Base-by-base conservation (phyloP, 2,113 vertebrate species). In the Ictalurus punctatus region DNA sequence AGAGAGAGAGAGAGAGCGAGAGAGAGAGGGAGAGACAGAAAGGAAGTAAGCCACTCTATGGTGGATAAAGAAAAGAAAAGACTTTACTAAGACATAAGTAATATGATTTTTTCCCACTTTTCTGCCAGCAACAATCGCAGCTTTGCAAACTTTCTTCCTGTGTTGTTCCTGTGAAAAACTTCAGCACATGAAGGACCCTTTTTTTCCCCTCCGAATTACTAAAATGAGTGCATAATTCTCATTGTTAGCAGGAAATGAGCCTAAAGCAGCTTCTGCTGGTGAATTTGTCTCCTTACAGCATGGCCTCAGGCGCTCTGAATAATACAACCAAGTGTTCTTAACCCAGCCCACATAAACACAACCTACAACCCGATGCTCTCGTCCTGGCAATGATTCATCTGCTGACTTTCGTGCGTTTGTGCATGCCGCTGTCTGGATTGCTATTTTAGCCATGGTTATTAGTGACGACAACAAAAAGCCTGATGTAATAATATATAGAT, bases 221-320 rank as follows among this genome's bases (percentile, higher is more conserved):
- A 52, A 80, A 80, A 78, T 17, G 40, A 25, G 40, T 63, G 58
- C 25, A 30, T 80, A 67, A 67, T 63, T 80, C 52, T 54, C 7
- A 48, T 16, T 56, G 61, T 56, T 82, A 71, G 23, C 30, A 54
- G 80, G 34, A 83, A 71, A 59, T 82, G 23, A 87, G 79, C 63
- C 79, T 71, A 23, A 30, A 44, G 86, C 44, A 87, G 86, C 19
- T 44, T 48, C 63, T 87, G 65, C 48, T 56, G 7, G 61, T 58
- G 16, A 83, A 69, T 81, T 67, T 79, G 58, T 87, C 85, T 74
- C 84, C 30, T 40, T 40, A 34, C 3, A 86, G 84, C 30, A 54
- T 37, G 30, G 67, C 52, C 85, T 61, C 34, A 65, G 56, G 37
- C 25, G 25, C 25, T 65, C 9, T 23, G 5, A 86, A 78, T 63